Evolutionary conservation across 2,888 invertebrate genomes (phyloP).

Genomic region (Spilarctia lutea): DNA sequence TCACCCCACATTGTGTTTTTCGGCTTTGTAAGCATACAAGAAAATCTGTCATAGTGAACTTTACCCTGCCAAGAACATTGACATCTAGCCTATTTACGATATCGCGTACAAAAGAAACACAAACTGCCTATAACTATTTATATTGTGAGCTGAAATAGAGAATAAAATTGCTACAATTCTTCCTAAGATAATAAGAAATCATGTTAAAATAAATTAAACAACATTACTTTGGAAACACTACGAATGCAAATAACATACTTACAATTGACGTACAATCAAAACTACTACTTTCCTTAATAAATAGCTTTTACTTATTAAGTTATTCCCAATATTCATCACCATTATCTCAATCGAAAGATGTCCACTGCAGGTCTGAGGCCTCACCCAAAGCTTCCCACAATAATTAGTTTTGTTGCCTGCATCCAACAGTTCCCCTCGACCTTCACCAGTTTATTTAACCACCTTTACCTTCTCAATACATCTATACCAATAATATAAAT

Average conservation of each 20-base stretch:
- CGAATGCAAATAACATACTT: no score
- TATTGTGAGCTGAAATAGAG: slow-evolving; percentile 3
- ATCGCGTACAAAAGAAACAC: slow-evolving; percentile 38
- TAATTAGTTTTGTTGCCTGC: no score
- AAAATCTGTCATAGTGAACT: slow-evolving; percentile 44
- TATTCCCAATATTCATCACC: no score
- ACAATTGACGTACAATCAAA: not conserved
- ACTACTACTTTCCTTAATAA: no score
- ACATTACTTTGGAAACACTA: not conserved
- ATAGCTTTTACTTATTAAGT: no score
- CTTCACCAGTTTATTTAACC: no score
- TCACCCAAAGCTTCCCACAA: no score
- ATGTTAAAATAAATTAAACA: not conserved
- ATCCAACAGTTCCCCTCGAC: no score
- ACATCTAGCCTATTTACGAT: slow-evolving; percentile 42
- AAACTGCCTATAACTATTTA: slow-evolving; percentile 28
- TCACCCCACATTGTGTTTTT: slow-evolving; percentile 43
- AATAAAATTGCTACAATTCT: not conserved
- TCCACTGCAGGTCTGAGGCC: no score
- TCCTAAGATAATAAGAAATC: not conserved
- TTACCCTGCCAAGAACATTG: slow-evolving; percentile 47
- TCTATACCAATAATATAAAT: no score
- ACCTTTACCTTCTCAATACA: no score
- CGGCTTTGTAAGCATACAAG: slow-evolving; percentile 40
- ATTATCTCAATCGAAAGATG: no score